Conservation (phyloP, 2,797 vertebrate species). For the Antennarius maculatus region DNA sequence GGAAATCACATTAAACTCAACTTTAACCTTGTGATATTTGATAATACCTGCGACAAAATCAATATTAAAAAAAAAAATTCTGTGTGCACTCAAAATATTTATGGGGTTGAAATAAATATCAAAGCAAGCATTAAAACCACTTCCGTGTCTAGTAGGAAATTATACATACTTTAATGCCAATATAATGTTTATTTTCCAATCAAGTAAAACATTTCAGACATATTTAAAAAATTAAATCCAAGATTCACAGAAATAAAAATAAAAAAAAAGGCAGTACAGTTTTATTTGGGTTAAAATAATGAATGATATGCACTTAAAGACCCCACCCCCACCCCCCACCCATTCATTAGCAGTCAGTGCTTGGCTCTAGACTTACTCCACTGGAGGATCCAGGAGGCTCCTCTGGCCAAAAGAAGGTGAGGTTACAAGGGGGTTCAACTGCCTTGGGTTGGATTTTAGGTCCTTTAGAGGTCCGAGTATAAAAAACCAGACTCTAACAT, state of each 20-base stretch:
- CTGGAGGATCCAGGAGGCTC: constrained; percentile 42
- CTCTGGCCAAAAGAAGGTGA: constrained; percentile 61
- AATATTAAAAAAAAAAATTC: neutral
- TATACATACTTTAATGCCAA: constrained; percentile 74
- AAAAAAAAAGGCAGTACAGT: constrained; percentile 60
- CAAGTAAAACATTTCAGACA: constrained; percentile 78
- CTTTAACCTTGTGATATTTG: no score
- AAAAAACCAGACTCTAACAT: constrained; percentile 43
- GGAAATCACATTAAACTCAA: no score
- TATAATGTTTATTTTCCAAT: constrained; percentile 80
- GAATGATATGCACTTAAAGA: constrained; percentile 72
- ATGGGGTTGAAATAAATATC: neutral
- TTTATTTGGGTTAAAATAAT: constrained; percentile 69
- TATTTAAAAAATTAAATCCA: constrained; percentile 74
- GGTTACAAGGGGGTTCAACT: constrained; percentile 52
- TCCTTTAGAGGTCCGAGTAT: constrained; percentile 51
- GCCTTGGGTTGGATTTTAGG: constrained; percentile 57
- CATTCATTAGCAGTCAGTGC: constrained; percentile 76
- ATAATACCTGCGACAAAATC: no score
- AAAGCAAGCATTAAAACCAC: constrained; percentile 24
- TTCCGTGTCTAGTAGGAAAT: constrained; percentile 55
- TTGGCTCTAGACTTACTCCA: constrained; percentile 60
- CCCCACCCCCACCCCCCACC: constrained; percentile 48
- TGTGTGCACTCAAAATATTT: neutral
- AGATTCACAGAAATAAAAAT: constrained; percentile 74